Conservation (phyloP, 2,797 vertebrate genomes). For the Tiaroga cobitis region DNA sequence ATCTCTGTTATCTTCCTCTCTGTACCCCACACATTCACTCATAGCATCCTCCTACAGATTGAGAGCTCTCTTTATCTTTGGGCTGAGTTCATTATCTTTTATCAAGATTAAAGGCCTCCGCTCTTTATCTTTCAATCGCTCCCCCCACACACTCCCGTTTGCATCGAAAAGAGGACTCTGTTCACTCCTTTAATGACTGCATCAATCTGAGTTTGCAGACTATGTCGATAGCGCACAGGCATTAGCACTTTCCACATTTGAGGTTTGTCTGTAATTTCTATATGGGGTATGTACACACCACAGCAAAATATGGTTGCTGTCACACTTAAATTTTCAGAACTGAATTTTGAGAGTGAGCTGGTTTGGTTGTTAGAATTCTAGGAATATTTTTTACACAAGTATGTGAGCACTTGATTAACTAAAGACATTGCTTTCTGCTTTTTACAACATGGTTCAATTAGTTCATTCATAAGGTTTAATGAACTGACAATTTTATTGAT, state of each 20-base stretch:
- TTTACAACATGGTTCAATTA: neutral
- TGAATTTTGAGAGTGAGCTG: neutral
- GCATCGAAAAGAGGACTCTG: neutral
- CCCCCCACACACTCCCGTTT: constrained; percentile 31
- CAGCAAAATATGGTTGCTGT: neutral
- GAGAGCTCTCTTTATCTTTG: constrained; percentile 56
- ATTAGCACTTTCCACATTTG: neutral
- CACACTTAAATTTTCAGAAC: neutral
- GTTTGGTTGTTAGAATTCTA: neutral
- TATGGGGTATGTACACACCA: neutral
- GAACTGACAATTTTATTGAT: neutral
- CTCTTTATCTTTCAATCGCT: constrained; percentile 38
- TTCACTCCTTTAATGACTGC: constrained; percentile 63
- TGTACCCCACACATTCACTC: neutral
- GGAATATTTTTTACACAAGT: neutral
- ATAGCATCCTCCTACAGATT: constrained; percentile 7
- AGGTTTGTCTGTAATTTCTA: neutral
- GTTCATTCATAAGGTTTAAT: no score
- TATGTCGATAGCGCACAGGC: constrained; percentile 65
- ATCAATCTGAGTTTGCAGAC: constrained; percentile 69
- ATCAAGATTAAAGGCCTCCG: constrained; percentile 70
- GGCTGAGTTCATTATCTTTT: constrained; percentile 56
- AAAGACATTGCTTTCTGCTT: neutral
- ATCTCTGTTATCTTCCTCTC: constrained; percentile 4
- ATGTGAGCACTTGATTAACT: neutral